phyloP scores from a whole-genome alignment of 2,797 vertebrate species.

The Poecilia velifera region DNA sequence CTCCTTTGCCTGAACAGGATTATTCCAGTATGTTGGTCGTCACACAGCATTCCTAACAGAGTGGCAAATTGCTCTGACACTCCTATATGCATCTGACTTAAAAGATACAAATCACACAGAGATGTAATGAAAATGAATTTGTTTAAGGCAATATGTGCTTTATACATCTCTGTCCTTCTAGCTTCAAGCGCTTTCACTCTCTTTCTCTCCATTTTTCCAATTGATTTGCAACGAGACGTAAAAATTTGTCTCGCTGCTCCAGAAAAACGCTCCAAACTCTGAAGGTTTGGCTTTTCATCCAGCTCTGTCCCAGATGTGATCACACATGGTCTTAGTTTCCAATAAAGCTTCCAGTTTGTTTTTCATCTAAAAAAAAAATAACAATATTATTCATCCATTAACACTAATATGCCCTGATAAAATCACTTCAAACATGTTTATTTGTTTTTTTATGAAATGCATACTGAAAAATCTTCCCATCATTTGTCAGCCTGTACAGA shows the following conservation, averaged over 20 bases:
- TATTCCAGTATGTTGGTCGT: conserved; percentile 68
- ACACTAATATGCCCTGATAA: not conserved
- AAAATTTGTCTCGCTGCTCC: conserved; percentile 52
- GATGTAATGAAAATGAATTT: conserved; percentile 55
- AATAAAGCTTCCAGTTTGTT: not conserved
- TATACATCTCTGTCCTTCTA: conserved; percentile 45
- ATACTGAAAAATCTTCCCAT: conserved; percentile 60
- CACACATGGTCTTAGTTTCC: conserved; percentile 36
- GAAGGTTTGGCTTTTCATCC: conserved; percentile 40
- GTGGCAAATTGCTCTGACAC: conserved; percentile 74
- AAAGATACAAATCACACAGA: conserved; percentile 58
- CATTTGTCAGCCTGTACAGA: conserved; percentile 19
- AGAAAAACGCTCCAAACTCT: conserved; percentile 36
- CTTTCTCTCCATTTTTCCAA: conserved; percentile 45
- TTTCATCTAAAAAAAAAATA: not conserved
- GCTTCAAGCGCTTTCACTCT: conserved; percentile 28
- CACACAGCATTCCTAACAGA: conserved; percentile 54
- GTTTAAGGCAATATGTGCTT: conserved; percentile 45
- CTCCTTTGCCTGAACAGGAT: conserved; percentile 63
- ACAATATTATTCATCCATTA: not conserved
- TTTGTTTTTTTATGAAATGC: conserved; percentile 66
- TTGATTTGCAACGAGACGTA: conserved; percentile 49
- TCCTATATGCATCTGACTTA: conserved; percentile 44
- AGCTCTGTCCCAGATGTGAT: conserved; percentile 44
- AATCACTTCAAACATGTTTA: conserved; percentile 51